Percentiles rank a stretch among this genome's conserved stretches.
phyloP scores from a whole-genome alignment of 2,113 vertebrate species.

The zebrafish (Danio rerio) region DNA sequence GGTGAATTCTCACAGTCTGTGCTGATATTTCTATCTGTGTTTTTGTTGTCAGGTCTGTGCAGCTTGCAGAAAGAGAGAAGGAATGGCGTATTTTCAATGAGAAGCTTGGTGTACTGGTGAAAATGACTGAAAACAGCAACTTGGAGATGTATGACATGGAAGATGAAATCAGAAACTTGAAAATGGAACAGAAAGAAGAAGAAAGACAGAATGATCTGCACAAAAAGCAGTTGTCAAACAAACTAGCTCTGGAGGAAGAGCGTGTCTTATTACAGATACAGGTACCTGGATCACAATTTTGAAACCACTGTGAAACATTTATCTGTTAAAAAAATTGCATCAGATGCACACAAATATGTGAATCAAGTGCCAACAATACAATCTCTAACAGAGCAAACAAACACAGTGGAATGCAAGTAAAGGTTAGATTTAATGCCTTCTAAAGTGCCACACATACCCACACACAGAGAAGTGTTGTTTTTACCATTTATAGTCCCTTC shows the following conservation, averaged over 20 bases:
- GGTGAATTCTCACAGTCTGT: not conserved
- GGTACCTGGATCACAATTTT: constrained; percentile 69
- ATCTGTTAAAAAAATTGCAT: not conserved
- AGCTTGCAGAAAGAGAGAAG: constrained; percentile 87
- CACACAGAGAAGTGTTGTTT: not conserved
- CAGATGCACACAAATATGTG: not conserved
- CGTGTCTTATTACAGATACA: constrained; percentile 81
- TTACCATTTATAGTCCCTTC: constrained; percentile 48
- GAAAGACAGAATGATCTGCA: constrained; percentile 76
- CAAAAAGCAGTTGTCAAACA: constrained; percentile 72
- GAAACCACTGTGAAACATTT: not conserved
- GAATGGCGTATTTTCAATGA: constrained; percentile 84
- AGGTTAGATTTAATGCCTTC: not conserved
- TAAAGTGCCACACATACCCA: not conserved
- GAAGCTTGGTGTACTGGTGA: constrained; percentile 83
- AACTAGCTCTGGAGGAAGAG: constrained; percentile 76
- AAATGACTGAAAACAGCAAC: constrained; percentile 76
- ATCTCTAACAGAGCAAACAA: not conserved
- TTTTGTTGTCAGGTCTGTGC: constrained; percentile 76
- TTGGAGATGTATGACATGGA: constrained; percentile 79
- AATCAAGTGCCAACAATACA: not conserved
- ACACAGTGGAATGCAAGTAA: constrained; percentile 19
- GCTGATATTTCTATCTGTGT: constrained; percentile 40
- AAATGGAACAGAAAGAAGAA: constrained; percentile 79
- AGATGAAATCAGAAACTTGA: constrained; percentile 82